Evolutionary conservation across 2,113 vertebrate species (phyloP).

Genomic region (Catharus fuscescens): DNA sequence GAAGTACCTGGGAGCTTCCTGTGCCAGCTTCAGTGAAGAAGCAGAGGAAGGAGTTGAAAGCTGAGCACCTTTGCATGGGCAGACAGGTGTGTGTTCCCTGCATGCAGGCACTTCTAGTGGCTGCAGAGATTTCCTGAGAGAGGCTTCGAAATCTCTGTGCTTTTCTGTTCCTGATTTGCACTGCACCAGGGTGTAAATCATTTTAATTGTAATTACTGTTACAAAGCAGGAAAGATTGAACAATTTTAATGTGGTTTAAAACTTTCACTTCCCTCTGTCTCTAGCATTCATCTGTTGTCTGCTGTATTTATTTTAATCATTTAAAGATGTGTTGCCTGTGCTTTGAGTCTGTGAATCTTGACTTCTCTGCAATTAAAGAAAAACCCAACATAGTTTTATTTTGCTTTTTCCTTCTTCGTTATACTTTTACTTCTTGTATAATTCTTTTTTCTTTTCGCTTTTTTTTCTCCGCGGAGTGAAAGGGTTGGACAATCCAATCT

Average conservation of each 20-base stretch:
- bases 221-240: neutral
- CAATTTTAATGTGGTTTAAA: neutral
- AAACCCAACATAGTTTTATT: neutral
- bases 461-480: neutral
- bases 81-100: neutral
- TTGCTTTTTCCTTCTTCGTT: neutral
- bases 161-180: neutral
- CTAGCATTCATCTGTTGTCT: constrained; percentile 13
- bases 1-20: neutral
- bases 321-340: constrained; percentile 34
- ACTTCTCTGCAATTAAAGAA: neutral
- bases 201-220: neutral
- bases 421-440: neutral
- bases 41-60: neutral
- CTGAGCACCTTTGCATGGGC: neutral
- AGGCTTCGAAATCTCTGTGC: neutral
- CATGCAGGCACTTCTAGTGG: neutral
- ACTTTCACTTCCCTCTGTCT: neutral
- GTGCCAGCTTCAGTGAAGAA: neutral
- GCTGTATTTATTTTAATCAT: constrained; percentile 35
- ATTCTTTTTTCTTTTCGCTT: neutral
- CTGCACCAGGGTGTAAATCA: neutral
- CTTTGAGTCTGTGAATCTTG: constrained; percentile 9
- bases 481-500: neutral
- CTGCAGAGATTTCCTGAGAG: neutral